phyloP scores from a whole-genome alignment of 2,797 vertebrate species.

The Acanthiza pusilla region DNA sequence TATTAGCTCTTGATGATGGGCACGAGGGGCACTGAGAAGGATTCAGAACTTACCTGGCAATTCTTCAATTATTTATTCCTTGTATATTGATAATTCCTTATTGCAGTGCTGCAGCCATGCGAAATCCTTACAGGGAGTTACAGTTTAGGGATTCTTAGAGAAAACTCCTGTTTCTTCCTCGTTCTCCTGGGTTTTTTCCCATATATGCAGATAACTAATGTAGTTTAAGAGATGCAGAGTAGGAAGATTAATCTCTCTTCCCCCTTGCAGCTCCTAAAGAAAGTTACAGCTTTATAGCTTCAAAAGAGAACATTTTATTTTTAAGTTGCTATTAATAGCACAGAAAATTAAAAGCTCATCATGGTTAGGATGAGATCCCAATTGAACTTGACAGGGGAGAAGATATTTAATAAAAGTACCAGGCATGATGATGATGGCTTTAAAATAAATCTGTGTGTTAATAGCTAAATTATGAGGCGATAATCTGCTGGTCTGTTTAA shows the following conservation, averaged over 20 bases:
- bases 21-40: background rate
- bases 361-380: conserved; percentile 40
- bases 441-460: conserved; percentile 48
- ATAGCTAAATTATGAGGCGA: conserved; percentile 46
- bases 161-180: background rate
- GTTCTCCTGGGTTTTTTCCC: background rate
- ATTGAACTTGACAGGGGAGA: conserved; percentile 56
- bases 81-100: background rate
- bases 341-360: conserved; percentile 59
- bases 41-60: background rate
- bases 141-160: background rate
- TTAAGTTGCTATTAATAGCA: conserved; percentile 56
- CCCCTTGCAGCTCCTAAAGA: conserved; percentile 31
- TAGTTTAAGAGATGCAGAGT: background rate
- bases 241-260: conserved; percentile 41
- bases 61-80: background rate
- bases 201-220: background rate
- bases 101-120: background rate
- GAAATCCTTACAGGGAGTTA: background rate
- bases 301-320: conserved; percentile 61
- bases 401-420: conserved; percentile 38
- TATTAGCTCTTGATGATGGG: background rate
- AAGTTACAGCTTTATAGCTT: conserved; percentile 45
- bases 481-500: conserved; percentile 27
- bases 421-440: conserved; percentile 26